Conservation (phyloP, 2,113 vertebrate species). For the Paratilapia polleni region DNA sequence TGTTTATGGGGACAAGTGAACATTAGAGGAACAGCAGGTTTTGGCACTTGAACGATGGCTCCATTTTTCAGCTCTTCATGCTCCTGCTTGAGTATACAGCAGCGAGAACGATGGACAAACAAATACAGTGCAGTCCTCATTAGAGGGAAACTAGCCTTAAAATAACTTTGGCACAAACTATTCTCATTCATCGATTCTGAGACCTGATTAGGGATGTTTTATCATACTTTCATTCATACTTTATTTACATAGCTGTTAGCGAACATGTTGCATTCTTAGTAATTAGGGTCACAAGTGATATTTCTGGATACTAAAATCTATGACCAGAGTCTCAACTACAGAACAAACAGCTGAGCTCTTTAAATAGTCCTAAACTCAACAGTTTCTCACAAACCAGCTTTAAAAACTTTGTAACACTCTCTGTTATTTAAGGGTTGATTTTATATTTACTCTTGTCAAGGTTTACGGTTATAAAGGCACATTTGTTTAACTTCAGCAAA, state of each 20-base stretch:
- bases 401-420: background rate
- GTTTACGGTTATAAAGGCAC: background rate
- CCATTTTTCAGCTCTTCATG: background rate
- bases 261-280: background rate
- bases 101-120: background rate
- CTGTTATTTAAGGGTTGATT: background rate
- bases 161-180: background rate
- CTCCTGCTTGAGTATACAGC: background rate
- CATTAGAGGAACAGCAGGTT: background rate
- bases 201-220: background rate
- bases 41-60: background rate
- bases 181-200: background rate
- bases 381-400: background rate
- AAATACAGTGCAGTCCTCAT: background rate
- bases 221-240: background rate
- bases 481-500: conserved; percentile 8
- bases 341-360: background rate
- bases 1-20: background rate
- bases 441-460: background rate
- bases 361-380: background rate
- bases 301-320: background rate
- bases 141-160: background rate
- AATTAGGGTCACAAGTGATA: background rate
- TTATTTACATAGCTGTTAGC: background rate
- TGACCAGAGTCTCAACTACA: background rate